These are phyloP conservation scores for Nothocercus nigrocapillus DNA, from an alignment of 2,113 vertebrate species.

Conservation along the genomic window DNA sequence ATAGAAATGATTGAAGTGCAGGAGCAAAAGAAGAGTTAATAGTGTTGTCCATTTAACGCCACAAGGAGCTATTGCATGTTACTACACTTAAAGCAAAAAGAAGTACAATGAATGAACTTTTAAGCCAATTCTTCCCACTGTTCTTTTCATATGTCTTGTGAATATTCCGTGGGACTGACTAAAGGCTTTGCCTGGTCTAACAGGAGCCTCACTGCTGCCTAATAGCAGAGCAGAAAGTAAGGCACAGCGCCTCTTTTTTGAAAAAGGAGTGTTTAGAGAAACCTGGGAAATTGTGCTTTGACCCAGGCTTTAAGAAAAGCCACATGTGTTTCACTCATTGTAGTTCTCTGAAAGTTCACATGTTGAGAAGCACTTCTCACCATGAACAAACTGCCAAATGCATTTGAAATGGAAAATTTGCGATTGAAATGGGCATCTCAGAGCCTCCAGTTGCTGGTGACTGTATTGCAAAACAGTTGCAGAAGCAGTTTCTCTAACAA, in stretches of 20 bases:
- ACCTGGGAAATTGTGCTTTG: neutral
- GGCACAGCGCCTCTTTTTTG: neutral
- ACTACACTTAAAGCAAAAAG: constrained; percentile 16
- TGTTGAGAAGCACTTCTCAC: neutral
- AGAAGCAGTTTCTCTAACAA: constrained; percentile 28
- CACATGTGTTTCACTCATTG: neutral
- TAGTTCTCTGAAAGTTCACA: neutral
- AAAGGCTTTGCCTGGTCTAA: constrained; percentile 36
- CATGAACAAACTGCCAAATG: neutral
- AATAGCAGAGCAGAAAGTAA: neutral
- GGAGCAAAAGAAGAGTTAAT: neutral
- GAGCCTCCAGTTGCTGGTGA: constrained; percentile 24
- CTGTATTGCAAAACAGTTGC: neutral
- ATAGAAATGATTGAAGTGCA: constrained; percentile 20
- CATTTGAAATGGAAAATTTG: constrained; percentile 17
- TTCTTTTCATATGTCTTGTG: constrained; percentile 55
- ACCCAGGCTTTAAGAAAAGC: constrained; percentile 6
- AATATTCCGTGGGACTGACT: constrained; percentile 28
- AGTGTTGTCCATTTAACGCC: neutral
- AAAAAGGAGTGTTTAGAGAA: constrained; percentile 33
- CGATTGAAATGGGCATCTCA: neutral
- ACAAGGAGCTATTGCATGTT: constrained; percentile 18
- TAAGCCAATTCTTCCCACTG: constrained; percentile 44
- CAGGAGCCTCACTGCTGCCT: constrained; percentile 8
- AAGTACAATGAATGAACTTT: constrained; percentile 27